phyloP scores from a whole-genome alignment of 2,113 vertebrate species.

The Sprattus sprattus region DNA sequence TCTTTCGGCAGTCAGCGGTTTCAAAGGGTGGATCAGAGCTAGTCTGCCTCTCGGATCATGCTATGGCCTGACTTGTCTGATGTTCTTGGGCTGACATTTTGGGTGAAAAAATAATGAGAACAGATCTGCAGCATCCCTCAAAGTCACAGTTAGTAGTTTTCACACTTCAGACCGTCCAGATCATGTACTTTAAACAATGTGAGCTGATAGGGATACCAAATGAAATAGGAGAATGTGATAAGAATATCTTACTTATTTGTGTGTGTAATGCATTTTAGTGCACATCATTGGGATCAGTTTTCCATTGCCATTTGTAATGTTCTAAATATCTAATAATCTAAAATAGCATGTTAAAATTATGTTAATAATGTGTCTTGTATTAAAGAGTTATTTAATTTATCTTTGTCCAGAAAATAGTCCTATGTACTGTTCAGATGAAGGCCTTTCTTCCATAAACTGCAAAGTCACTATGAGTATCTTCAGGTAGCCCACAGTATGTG shows the following conservation, averaged over 20 bases:
- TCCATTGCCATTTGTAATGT: not conserved
- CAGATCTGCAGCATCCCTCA: not conserved
- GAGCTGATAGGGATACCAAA: not conserved
- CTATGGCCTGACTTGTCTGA: constrained; percentile 4
- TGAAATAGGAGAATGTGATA: not conserved
- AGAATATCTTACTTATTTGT: too few relatives aligned
- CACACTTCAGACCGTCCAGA: not conserved
- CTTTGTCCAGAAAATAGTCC: too few relatives aligned
- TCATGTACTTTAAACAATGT: not conserved
- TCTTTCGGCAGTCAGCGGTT: constrained; percentile 31
- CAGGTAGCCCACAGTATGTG: not conserved
- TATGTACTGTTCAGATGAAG: not conserved
- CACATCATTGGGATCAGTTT: not conserved
- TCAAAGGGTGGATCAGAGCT: constrained; percentile 31
- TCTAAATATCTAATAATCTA: not conserved
- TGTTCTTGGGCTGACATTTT: not conserved
- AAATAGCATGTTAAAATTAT: too few relatives aligned
- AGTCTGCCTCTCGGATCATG: constrained; percentile 12
- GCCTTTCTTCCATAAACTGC: not conserved
- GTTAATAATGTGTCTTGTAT: too few relatives aligned
- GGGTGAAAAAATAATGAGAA: constrained; percentile 11
- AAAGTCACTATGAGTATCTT: not conserved
- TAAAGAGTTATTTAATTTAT: too few relatives aligned
- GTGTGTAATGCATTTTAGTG: not conserved
- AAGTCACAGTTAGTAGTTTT: not conserved